Conservation (phyloP, 2,113 vertebrate genomes). For the Colaptes auratus region DNA sequence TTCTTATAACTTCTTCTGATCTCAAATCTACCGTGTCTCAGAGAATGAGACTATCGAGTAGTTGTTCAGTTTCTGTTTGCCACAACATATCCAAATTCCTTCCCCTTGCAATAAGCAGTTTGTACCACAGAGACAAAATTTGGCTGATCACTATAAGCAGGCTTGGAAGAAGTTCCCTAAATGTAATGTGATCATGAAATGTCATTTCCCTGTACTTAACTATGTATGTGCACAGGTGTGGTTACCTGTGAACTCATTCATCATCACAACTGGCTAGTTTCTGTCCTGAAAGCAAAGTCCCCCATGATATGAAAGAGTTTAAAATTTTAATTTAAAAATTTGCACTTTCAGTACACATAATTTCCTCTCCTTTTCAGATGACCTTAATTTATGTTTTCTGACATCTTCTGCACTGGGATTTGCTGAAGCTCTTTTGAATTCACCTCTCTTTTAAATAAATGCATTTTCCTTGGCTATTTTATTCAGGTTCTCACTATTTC, state of each 20-base stretch:
- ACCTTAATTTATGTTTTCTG: background rate
- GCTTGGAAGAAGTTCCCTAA: background rate
- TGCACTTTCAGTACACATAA: background rate
- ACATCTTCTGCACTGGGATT: background rate
- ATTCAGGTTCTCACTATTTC: constrained; percentile 45
- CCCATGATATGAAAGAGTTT: background rate
- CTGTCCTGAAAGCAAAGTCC: background rate
- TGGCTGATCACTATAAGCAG: background rate
- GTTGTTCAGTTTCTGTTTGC: background rate
- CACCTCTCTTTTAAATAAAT: constrained; percentile 5
- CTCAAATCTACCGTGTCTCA: background rate
- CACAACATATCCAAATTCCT: background rate
- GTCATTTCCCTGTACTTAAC: background rate
- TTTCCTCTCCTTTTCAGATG: background rate
- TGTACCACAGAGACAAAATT: background rate
- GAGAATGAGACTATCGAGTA: background rate
- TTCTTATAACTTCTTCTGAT: background rate
- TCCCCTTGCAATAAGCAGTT: background rate
- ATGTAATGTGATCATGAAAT: background rate
- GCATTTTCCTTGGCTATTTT: constrained; percentile 47
- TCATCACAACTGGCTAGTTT: background rate
- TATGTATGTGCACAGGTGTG: background rate
- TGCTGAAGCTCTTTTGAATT: background rate
- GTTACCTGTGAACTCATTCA: background rate
- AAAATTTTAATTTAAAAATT: background rate